phyloP scores from a whole-genome alignment of 1,140 invertebrate genomes.

The Armadillidium nasatum region DNA sequence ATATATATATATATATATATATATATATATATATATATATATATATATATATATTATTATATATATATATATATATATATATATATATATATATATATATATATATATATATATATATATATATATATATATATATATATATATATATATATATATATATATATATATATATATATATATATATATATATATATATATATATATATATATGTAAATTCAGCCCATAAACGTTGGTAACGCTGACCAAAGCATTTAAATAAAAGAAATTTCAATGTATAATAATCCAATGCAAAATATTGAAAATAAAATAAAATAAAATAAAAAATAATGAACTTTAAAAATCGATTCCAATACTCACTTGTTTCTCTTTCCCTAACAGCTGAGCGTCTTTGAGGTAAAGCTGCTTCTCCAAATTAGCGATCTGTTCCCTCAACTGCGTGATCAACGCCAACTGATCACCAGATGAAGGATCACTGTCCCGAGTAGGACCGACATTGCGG shows the following conservation, averaged over 20 bases:
- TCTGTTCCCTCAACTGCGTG: conserved; percentile 88
- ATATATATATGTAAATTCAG: neutral
- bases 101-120: no score
- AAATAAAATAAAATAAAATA: no score
- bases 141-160: neutral
- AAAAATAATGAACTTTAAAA: neutral
- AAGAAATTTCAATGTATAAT: neutral
- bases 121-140: no score
- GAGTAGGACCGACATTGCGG: neutral
- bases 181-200: no score
- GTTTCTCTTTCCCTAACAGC: conserved; percentile 82
- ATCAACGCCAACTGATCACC: conserved; percentile 91
- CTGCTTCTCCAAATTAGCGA: conserved; percentile 86
- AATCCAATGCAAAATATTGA: neutral
- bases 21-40: no score
- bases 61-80: no score
- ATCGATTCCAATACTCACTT: conserved; percentile 57
- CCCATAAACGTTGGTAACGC: neutral
- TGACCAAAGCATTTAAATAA: neutral
- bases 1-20: no score
- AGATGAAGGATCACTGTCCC: conserved; percentile 68
- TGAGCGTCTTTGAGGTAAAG: conserved; percentile 77
- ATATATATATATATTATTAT: no score
- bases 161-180: neutral
- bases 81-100: no score